Conservation (phyloP, 2,888 invertebrate genomes). For the Lepas anatifera region DNA sequence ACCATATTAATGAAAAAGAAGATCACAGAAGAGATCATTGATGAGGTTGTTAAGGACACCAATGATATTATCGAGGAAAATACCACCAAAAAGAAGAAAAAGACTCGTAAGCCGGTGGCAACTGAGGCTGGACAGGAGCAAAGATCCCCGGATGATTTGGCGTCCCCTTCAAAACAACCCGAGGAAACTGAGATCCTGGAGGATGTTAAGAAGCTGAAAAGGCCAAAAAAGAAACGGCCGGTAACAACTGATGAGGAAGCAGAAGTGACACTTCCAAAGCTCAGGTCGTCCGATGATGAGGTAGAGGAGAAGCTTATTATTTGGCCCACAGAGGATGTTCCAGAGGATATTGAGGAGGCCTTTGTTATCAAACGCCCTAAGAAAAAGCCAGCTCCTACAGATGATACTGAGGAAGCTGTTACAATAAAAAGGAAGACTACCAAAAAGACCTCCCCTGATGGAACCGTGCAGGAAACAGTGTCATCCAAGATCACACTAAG, state of each 20-base stretch:
- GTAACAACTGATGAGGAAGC: background rate
- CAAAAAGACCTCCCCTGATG: background rate
- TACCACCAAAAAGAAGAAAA: background rate
- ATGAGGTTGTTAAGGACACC: background rate
- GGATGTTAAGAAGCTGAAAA: background rate
- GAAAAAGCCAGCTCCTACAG: background rate
- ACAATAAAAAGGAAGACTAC: background rate
- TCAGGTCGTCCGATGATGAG: background rate
- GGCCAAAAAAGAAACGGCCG: background rate
- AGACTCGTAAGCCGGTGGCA: background rate
- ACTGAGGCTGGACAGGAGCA: too few relatives aligned
- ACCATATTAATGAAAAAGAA: background rate
- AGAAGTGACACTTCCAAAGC: background rate
- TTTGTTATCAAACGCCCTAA: background rate
- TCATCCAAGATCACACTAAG: background rate
- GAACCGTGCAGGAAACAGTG: background rate
- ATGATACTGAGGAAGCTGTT: background rate
- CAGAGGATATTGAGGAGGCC: background rate
- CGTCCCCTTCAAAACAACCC: too few relatives aligned
- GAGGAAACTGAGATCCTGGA: too few relatives aligned
- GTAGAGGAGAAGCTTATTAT: background rate
- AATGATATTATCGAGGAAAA: background rate
- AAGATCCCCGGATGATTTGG: too few relatives aligned
- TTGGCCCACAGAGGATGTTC: background rate
- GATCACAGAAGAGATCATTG: background rate